phyloP scores from a whole-genome alignment of 2,888 invertebrate species.

The Epistrophe grossulariae region DNA sequence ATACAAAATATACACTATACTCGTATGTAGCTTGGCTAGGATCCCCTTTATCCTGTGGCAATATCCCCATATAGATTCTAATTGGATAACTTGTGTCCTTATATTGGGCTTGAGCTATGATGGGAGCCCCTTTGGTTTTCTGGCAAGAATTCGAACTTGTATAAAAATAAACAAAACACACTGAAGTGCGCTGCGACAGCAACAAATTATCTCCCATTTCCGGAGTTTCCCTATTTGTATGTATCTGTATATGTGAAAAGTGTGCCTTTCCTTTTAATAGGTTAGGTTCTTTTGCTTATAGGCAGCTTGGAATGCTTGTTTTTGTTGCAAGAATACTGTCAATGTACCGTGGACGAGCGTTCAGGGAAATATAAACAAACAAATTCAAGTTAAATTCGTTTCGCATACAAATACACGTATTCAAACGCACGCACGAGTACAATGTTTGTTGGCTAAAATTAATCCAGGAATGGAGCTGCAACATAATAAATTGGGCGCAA shows the following conservation, averaged over 20 bases:
- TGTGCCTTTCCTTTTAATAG: slow-evolving; percentile 16
- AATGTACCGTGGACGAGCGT: slow-evolving; percentile 30
- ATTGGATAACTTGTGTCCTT: slow-evolving; percentile 75
- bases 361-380: slow-evolving; percentile 56
- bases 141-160: slow-evolving; percentile 67
- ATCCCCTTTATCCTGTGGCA: slow-evolving; percentile 46
- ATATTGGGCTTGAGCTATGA: slow-evolving; percentile 64
- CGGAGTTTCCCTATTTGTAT: slow-evolving; percentile 32
- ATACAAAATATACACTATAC: not conserved
- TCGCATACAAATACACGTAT: slow-evolving; percentile 23
- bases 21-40: not conserved
- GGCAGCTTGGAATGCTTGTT: not conserved
- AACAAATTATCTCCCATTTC: slow-evolving; percentile 74
- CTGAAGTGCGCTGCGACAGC: slow-evolving; percentile 66
- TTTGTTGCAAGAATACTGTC: slow-evolving; percentile 26
- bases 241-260: not conserved
- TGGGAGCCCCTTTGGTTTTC: slow-evolving; percentile 36
- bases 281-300: slow-evolving; percentile 7
- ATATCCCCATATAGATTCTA: slow-evolving; percentile 64
- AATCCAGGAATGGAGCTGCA: not conserved
- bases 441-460: slow-evolving; percentile 37
- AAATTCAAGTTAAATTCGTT: slow-evolving; percentile 71
- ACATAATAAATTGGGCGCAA: not conserved
- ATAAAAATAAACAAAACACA: slow-evolving; percentile 50
- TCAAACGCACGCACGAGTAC: slow-evolving; percentile 28